A percentile compares a stretch with the other conserved stretches of the same genome.
Evolutionary conservation across 2,888 invertebrate species (phyloP).

Genomic region (Leptopilina drosophilae): DNA sequence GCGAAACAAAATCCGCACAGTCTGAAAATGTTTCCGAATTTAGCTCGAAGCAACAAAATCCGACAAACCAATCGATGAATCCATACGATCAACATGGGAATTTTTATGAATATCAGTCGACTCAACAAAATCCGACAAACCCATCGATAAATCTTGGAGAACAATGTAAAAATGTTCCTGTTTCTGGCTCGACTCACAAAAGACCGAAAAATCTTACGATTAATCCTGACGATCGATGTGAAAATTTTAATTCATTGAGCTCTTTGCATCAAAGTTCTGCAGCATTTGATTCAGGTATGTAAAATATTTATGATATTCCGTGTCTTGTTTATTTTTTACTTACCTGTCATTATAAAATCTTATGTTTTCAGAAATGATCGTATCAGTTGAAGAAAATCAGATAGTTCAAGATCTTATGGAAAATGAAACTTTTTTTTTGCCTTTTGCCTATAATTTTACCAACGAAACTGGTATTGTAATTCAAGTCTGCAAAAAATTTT

Average conservation of each 20-base stretch:
- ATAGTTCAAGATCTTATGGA: not conserved
- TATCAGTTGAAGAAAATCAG: slow-evolving; percentile 1
- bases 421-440: not conserved
- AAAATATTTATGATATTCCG: not conserved
- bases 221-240: not conserved
- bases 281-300: not conserved
- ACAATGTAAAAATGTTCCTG: not conserved
- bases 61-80: not conserved
- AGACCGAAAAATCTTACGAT: not conserved
- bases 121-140: not conserved
- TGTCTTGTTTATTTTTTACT: not conserved
- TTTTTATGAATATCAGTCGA: not conserved
- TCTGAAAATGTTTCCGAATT: not conserved
- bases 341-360: not conserved
- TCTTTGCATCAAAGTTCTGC: not conserved
- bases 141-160: not conserved
- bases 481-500: slow-evolving; percentile 43
- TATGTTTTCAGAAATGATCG: not conserved
- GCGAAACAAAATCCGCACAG: not conserved
- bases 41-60: not conserved
- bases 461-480: not conserved
- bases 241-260: not conserved
- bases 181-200: not conserved
- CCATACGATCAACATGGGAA: not conserved
- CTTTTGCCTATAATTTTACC: not conserved